Evolutionary conservation across 2,797 vertebrate genomes (phyloP).

Genomic region (Acanthurus leucopareius): DNA sequence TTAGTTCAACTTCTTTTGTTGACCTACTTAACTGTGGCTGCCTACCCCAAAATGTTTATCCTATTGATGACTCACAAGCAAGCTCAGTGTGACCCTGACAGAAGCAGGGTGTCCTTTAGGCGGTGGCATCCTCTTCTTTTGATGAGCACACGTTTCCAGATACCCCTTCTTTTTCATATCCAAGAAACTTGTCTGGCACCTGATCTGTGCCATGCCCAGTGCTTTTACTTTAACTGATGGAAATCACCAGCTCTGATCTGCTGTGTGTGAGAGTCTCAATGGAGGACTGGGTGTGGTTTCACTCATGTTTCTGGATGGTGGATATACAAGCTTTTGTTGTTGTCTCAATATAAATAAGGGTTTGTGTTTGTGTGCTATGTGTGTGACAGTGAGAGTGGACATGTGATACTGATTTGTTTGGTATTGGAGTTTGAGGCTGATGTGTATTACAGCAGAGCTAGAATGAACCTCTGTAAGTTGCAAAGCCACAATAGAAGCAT

Average conservation of each 20-base stretch:
- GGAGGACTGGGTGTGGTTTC: not conserved
- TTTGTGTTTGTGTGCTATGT: not conserved
- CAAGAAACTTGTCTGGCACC: not conserved
- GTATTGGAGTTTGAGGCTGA: not conserved
- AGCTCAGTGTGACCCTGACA: not conserved
- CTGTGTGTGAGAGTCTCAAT: not conserved
- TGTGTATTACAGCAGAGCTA: not conserved
- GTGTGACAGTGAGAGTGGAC: not conserved
- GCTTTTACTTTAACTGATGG: not conserved
- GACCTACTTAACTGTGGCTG: no score
- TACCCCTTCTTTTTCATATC: not conserved
- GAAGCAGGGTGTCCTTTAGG: not conserved
- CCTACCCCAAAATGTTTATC: not conserved
- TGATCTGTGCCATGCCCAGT: no score
- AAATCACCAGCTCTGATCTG: not conserved
- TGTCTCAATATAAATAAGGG: not conserved
- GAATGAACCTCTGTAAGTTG: not conserved
- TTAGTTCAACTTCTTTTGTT: not conserved
- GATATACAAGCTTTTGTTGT: not conserved
- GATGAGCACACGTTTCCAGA: not conserved
- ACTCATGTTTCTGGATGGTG: not conserved
- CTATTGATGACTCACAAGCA: not conserved
- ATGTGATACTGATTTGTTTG: not conserved
- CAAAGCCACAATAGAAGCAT: not conserved
- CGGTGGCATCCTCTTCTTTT: not conserved